A percentile compares a stretch with the other conserved stretches of the same genome.
Conservation (phyloP, 2,113 vertebrate genomes). For the Gopherus evgoodei region DNA sequence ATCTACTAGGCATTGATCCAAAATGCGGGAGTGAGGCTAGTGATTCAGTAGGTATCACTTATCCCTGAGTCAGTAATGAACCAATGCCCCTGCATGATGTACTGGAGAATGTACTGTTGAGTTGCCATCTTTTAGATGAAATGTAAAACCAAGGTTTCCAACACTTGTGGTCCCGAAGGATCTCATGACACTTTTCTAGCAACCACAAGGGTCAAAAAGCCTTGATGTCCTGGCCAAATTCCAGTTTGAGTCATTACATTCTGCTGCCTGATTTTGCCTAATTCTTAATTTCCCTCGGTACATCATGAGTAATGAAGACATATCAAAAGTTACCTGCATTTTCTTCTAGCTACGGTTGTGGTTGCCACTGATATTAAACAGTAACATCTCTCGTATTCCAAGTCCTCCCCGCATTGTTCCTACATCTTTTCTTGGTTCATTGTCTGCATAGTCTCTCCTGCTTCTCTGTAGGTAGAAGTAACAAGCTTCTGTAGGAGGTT, state of each 20-base stretch:
- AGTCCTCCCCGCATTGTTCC: not conserved
- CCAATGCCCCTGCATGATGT: accelerated
- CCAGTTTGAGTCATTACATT: not conserved
- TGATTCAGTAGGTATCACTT: not conserved
- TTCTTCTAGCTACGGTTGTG: not conserved
- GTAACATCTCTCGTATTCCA: not conserved
- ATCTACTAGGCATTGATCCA: not conserved
- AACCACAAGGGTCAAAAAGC: not conserved
- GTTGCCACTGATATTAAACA: not conserved
- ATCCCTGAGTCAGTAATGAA: not conserved
- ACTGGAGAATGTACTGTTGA: not conserved
- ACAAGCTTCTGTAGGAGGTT: not conserved
- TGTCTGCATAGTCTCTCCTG: not conserved
- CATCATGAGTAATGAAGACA: not conserved
- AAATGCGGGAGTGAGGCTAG: not conserved
- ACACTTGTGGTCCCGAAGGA: not conserved
- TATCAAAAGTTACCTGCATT: not conserved
- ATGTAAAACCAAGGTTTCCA: not conserved
- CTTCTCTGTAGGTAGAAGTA: not conserved
- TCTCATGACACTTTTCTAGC: not conserved
- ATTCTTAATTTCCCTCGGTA: not conserved
- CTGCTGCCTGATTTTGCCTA: not conserved
- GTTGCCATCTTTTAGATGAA: not conserved
- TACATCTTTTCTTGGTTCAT: not conserved
- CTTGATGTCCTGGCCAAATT: not conserved